These are phyloP conservation scores for Meganola albula DNA, from an alignment of 2,888 invertebrate species.

Conservation along the genomic window DNA sequence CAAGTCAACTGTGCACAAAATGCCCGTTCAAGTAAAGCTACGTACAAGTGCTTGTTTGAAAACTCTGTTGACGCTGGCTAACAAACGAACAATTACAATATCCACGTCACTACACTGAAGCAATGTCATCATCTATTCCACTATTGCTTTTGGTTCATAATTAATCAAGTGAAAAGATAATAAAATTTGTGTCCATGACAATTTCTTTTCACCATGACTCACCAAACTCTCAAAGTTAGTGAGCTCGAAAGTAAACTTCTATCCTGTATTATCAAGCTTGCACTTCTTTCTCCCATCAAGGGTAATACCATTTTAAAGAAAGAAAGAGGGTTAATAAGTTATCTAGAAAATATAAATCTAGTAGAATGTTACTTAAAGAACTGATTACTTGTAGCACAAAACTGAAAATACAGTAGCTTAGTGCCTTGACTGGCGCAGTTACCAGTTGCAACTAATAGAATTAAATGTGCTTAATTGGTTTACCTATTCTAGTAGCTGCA, in stretches of 20 bases:
- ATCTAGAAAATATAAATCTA: background rate
- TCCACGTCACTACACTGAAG: conserved; percentile 38
- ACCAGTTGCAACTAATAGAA: conserved; percentile 47
- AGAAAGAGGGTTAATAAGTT: conserved; percentile 6
- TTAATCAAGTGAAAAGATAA: background rate
- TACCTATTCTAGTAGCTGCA: conserved; percentile 39
- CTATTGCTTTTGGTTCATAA: conserved; percentile 11
- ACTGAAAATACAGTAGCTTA: conserved; percentile 31
- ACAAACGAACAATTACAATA: conserved; percentile 46
- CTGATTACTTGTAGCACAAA: conserved; percentile 14
- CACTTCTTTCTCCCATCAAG: conserved; percentile 34
- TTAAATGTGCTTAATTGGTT: conserved; percentile 57
- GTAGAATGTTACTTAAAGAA: conserved; percentile 7
- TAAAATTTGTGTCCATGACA: no score
- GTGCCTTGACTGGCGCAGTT: conserved; percentile 28
- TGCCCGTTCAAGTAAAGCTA: conserved; percentile 44
- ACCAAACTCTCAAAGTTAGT: conserved; percentile 39
- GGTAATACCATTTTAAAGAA: conserved; percentile 14
- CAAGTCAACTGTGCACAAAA: conserved; percentile 46
- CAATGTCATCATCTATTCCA: conserved; percentile 34
- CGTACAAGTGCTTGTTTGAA: conserved; percentile 45
- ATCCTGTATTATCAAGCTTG: conserved; percentile 31
- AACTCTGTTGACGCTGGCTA: conserved; percentile 39
- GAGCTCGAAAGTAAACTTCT: conserved; percentile 23
- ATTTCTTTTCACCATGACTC: conserved; percentile 20